Conservation (phyloP, 1,140 invertebrate species). For the Diachasmimorpha longicaudata region DNA sequence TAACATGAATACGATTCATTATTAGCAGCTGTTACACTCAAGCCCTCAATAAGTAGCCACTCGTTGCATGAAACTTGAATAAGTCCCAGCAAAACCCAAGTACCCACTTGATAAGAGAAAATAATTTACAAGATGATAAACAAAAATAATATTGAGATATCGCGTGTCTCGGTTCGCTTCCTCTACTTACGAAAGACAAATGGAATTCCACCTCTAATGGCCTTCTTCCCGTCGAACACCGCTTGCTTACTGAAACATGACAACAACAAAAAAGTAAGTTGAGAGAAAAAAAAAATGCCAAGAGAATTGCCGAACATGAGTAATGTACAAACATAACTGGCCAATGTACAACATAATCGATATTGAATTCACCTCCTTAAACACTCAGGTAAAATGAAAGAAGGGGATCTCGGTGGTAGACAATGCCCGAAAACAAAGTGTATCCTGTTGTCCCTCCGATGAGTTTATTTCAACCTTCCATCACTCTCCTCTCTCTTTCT, state of each 20-base stretch:
- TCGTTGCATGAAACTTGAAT: neutral
- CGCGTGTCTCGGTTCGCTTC: constrained; percentile 28
- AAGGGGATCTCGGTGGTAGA: neutral
- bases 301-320: constrained; percentile 14
- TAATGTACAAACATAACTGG: constrained; percentile 11
- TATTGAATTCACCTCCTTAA: constrained; percentile 4
- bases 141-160: constrained; percentile 25
- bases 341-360: neutral
- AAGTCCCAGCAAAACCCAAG: neutral
- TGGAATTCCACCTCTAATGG: constrained; percentile 93
- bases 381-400: neutral
- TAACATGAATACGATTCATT: too few relatives aligned
- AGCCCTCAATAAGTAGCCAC: too few relatives aligned
- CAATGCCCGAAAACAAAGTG: neutral
- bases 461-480: neutral
- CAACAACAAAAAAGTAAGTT: constrained; percentile 41
- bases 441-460: neutral
- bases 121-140: neutral
- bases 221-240: constrained; percentile 93
- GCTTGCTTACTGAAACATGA: constrained; percentile 84
- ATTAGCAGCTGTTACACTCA: too few relatives aligned
- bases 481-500: neutral
- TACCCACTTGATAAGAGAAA: neutral
- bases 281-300: neutral
- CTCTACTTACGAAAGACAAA: constrained; percentile 93